A percentile compares a stretch with the other conserved stretches of the same genome.
phyloP scores from a whole-genome alignment of 2,797 vertebrate species.

The Hapalemur alaotrensis region DNA sequence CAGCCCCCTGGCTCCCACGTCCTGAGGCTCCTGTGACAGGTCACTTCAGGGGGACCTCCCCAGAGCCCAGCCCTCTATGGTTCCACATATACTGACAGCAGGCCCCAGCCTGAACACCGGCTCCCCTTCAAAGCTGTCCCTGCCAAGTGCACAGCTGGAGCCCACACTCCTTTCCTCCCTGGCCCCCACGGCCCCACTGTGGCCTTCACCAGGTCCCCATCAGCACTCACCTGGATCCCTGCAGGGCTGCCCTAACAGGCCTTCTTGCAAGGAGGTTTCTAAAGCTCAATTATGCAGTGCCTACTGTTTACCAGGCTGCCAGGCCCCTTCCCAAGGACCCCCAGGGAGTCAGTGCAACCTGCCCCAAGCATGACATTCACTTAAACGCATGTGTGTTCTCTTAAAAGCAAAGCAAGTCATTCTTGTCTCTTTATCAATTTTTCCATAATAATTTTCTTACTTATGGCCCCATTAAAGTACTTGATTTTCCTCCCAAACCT shows the following conservation, averaged over 20 bases:
- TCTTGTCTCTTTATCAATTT: background rate
- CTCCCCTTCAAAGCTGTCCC: background rate
- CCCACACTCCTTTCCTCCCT: background rate
- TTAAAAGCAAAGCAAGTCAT: background rate
- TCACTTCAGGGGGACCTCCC: background rate
- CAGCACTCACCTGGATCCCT: background rate
- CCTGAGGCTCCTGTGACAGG: background rate
- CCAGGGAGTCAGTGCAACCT: background rate
- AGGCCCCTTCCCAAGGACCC: background rate
- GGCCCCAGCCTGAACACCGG: background rate
- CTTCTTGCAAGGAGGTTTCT: background rate
- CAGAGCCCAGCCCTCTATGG: background rate
- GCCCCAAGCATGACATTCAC: background rate
- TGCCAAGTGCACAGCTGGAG: background rate
- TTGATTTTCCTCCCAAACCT: background rate
- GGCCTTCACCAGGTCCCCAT: background rate
- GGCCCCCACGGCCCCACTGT: background rate
- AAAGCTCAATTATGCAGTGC: background rate
- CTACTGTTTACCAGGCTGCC: background rate
- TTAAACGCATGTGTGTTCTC: background rate
- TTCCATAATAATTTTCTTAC: background rate
- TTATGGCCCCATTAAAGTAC: background rate
- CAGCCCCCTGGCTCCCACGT: background rate
- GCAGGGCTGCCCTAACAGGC: background rate
- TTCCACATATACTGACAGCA: background rate